A percentile compares a stretch with the other conserved stretches of the same genome.
Evolutionary conservation across 2,888 invertebrate species (phyloP).

Genomic region (Drosophila fungiperda): DNA sequence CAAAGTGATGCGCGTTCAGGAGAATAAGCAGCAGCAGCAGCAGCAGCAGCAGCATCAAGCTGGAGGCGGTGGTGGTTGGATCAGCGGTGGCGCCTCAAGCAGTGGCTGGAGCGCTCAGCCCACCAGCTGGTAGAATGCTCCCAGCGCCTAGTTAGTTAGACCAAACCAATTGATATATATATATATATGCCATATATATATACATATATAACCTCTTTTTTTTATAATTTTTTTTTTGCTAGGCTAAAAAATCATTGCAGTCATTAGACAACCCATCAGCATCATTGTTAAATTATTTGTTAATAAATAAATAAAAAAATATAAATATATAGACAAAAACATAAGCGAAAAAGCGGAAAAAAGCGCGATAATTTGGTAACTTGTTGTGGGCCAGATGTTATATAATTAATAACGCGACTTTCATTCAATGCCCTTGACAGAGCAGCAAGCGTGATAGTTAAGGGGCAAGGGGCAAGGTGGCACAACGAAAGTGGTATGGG

Average conservation of each 20-base stretch:
- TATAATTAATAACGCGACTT: constrained; percentile 44
- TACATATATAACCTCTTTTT: constrained; percentile 29
- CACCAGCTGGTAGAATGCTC: constrained; percentile 53
- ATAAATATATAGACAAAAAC: not conserved
- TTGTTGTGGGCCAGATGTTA: constrained; percentile 44
- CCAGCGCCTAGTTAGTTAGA: constrained; percentile 61
- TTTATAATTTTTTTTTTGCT: constrained; percentile 66
- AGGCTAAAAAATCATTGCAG: constrained; percentile 59
- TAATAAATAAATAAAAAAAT: constrained; percentile 47
- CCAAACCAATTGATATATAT: constrained; percentile 59
- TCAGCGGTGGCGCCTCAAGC: constrained; percentile 9
- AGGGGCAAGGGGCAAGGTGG: not conserved
- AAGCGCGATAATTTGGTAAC: constrained; percentile 38
- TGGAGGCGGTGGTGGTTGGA: constrained; percentile 25
- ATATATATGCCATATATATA: not conserved
- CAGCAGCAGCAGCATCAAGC: constrained; percentile 27
- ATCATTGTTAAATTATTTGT: constrained; percentile 61
- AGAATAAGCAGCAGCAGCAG: constrained; percentile 57
- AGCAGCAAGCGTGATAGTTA: not conserved
- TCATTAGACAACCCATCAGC: constrained; percentile 48
- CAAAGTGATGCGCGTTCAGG: constrained; percentile 69
- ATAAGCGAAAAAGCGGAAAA: not conserved
- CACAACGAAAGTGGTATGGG: not conserved
- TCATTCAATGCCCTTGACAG: constrained; percentile 47
- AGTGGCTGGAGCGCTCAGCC: constrained; percentile 35